Base-by-base conservation (phyloP, 2,797 vertebrate species). In the Amazona finschi region DNA sequence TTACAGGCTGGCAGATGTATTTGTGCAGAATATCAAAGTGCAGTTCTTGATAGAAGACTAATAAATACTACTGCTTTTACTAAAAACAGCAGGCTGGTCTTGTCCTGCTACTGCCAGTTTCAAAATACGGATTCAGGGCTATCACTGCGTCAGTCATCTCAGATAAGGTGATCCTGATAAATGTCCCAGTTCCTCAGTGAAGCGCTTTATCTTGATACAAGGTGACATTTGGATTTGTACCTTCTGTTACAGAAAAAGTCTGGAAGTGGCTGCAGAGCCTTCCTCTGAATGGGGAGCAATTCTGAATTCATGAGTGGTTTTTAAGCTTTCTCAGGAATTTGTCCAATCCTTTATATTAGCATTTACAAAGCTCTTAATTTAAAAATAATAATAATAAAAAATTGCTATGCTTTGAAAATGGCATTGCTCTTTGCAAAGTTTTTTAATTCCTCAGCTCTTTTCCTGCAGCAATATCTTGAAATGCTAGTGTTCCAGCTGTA, bases 181-280 rank as follows among this genome's bases (percentile, higher is more conserved):
- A 74, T n/a, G 65, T 70, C 69, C 50, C 57, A 28, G 67, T 82
- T 90, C 60, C 66, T 78, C 55, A 75, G 1, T 38, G 69, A 93
- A 94, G 78, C 0, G 1, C 39, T 81, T 77, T 60, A 3, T 75
- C 73, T 83, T 84, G 66, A 78, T 85, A 57, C 5, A 73, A 87
- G 39, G 47, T 65, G 87, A 81, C 66, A 18, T 84, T 84, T 89
- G 83, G 78, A 89, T 81, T 80, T 86, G 73, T 94, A 72, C 76
- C 62, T 94, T 92, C 83, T 94, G 80, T 58, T 88, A 58, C 28
- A 62, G 69, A 64, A 55, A 36, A 72, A 60, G 33, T 66, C 89
- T 83, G 39, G 31, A 90, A 93, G 64, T 69, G 76, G 73, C 31
- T 62, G 55, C 30, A 20, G 41, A 87, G 31, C n/a, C 53, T 74